A percentile compares a stretch with the other conserved stretches of the same genome.
phyloP scores from a whole-genome alignment of 1,140 invertebrate genomes.

The Drosophila busckii region DNA sequence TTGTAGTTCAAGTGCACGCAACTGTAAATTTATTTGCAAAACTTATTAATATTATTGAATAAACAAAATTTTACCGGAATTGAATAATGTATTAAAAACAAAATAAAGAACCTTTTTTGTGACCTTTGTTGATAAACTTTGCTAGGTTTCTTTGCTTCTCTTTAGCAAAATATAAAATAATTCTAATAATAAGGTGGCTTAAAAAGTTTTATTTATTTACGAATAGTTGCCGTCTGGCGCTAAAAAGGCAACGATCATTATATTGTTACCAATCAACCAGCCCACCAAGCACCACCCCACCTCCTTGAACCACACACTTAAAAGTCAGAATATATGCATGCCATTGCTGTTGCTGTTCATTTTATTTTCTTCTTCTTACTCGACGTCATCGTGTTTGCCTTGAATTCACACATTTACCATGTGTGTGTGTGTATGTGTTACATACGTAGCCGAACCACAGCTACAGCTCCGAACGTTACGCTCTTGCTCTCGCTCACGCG shows the following conservation, averaged over 20 bases:
- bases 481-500: constrained; percentile 4
- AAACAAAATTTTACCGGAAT: too few species aligned
- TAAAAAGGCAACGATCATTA: neutral
- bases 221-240: neutral
- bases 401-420: constrained; percentile 34
- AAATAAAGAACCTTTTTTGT: too few species aligned
- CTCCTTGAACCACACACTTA: neutral
- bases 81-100: too few species aligned
- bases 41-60: constrained; percentile 26
- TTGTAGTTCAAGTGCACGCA: constrained; percentile 56
- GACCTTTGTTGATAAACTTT: constrained; percentile 34
- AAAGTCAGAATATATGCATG: constrained; percentile 47
- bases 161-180: too few species aligned
- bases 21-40: constrained; percentile 1
- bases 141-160: neutral
- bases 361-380: constrained; percentile 37
- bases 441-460: too few species aligned
- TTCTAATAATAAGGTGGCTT: too few species aligned
- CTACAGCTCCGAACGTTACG: too few species aligned
- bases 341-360: constrained; percentile 48
- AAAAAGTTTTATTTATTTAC: too few species aligned
- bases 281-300: neutral
- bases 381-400: constrained; percentile 65
- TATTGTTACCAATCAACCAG: neutral
- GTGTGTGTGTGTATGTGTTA: constrained; percentile 21